Evolutionary conservation across 2,888 invertebrate species (phyloP).

Genomic region (Plagodis pulveraria): DNA sequence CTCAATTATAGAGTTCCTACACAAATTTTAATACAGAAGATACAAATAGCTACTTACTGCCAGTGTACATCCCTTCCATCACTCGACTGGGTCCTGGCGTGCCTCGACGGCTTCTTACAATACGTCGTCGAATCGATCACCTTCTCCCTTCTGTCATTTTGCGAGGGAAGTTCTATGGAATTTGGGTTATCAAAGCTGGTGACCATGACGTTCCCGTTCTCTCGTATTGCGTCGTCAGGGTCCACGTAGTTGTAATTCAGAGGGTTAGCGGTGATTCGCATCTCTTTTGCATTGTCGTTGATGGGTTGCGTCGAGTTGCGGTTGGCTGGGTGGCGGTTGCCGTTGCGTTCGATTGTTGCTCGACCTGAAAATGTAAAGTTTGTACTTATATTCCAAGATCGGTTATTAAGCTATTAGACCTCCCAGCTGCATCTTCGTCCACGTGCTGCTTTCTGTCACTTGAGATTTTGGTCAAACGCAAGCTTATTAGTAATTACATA

Average conservation of each 20-base stretch:
- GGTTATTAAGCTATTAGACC: no score
- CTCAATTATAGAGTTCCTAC: no score
- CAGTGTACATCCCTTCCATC: slow-evolving; percentile 77
- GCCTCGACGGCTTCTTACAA: slow-evolving; percentile 85
- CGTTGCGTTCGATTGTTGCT: slow-evolving; percentile 86
- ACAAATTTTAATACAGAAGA: slow-evolving; percentile 1
- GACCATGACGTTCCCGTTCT: slow-evolving; percentile 81
- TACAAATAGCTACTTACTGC: slow-evolving; percentile 73
- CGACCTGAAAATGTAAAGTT: slow-evolving; percentile 65
- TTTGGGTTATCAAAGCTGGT: slow-evolving; percentile 91
- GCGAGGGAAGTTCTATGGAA: slow-evolving; percentile 88
- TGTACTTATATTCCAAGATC: no score
- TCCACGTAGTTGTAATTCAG: slow-evolving; percentile 89
- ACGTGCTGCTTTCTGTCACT: no score
- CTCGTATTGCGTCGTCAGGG: slow-evolving; percentile 86
- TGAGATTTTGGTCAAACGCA: no score
- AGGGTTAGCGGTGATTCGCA: slow-evolving; percentile 92
- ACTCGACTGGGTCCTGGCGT: slow-evolving; percentile 67
- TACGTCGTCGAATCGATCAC: slow-evolving; percentile 89
- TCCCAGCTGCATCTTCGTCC: no score
- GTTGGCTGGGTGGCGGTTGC: slow-evolving; percentile 73
- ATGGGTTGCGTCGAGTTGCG: slow-evolving; percentile 65
- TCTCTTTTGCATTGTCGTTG: slow-evolving; percentile 80
- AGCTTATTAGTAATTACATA: no score
- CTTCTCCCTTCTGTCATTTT: slow-evolving; percentile 63